phyloP scores from a whole-genome alignment of 2,797 vertebrate genomes.

The Peromyscus attwateri region DNA sequence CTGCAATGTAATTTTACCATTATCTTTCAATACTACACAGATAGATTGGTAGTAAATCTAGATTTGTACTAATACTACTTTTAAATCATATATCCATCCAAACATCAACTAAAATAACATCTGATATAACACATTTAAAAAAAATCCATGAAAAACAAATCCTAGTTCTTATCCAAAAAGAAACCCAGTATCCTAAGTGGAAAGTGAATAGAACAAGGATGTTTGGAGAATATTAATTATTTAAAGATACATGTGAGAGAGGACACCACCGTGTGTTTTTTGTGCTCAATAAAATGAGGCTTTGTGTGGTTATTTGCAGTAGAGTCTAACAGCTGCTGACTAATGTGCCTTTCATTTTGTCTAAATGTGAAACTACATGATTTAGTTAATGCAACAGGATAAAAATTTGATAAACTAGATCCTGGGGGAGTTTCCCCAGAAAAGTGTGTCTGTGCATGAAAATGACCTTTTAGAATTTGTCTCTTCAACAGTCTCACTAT shows the following conservation, averaged over 20 bases:
- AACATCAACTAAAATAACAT: slow-evolving; percentile 42
- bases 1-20: slow-evolving; percentile 20
- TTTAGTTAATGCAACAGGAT: not conserved
- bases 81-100: not conserved
- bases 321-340: not conserved
- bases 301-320: not conserved
- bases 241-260: not conserved
- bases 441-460: not conserved
- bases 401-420: not conserved
- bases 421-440: not conserved
- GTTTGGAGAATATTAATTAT: slow-evolving; percentile 24
- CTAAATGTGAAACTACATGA: slow-evolving; percentile 25
- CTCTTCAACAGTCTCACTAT: not conserved
- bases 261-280: not conserved
- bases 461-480: not conserved
- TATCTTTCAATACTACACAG: slow-evolving; percentile 22
- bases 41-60: slow-evolving; percentile 43
- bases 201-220: not conserved
- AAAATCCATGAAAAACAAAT: not conserved
- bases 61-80: slow-evolving; percentile 6
- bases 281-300: not conserved
- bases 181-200: slow-evolving; percentile 15
- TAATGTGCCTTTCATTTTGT: not conserved
- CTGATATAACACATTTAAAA: not conserved
- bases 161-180: not conserved